Evolutionary conservation across 2,888 invertebrate genomes (phyloP), one percentile per base, ranked within the genome.

Genomic region (Ctenicera cuprea): DNA sequence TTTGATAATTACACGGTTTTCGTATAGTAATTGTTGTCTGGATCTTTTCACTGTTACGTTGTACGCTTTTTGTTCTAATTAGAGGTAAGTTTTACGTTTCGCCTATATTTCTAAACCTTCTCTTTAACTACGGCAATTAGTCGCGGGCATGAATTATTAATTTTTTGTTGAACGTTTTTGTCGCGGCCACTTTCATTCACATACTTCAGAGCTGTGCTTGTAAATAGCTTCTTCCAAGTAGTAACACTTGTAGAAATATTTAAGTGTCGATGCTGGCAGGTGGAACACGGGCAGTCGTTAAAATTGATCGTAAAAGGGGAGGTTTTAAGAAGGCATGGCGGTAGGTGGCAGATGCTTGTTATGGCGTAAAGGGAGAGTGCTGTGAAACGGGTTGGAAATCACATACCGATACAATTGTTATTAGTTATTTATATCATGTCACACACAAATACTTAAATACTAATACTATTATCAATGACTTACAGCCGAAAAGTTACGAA

Each of bases 341-440:
- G 69, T 30, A 57, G 72, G 72, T 62, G 64, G 65, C 74, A 74
- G 74, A 71, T 74, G 74, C 61, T 74, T 59, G 70, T 74, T 74
- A 74, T 70, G 33, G 64, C 68, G 43, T 62, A 26, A 63, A 41
- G 52, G 64, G 48, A 71, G 54, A 38, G 52, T 43, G 38, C 38
- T 64, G 52, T 12, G 38, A 52, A 33, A 64, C 20, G 63, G 41
- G 41, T 62, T 64, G 52, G 61, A 61, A 69, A 69, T 62, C 57
- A 69, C 62, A 69, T 50, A 69, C 69, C 61, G 33, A 59, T 61
- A 45, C 45, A 67, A 67, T 67, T 59, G 59, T 57, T 67, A 38
- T 45, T 67, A 54, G 45, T 57, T 57, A 26, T 66, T 66, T 22
- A 45, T 18, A 57, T 38, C 59, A 26, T 22, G 50, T 12, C 43